Percentiles rank a stretch among this genome's conserved stretches.
phyloP scores from a whole-genome alignment of 2,888 invertebrate species.

The Eristalinus sepulchralis region DNA sequence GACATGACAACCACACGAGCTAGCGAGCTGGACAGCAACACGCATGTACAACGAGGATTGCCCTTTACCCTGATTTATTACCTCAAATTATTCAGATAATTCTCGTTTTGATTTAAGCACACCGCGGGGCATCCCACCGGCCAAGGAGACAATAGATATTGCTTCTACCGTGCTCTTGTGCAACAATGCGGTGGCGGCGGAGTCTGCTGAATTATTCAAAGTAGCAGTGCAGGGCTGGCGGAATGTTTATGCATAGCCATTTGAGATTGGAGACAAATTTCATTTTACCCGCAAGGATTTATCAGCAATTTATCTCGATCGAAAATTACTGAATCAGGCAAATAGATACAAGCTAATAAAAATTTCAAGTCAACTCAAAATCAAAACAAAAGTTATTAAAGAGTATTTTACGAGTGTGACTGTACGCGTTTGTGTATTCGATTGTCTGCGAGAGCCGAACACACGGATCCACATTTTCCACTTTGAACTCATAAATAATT shows the following conservation, averaged over 20 bases:
- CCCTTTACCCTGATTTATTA: slow-evolving; percentile 36
- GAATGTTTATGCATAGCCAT: not conserved
- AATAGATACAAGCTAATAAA: not conserved
- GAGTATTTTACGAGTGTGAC: not conserved
- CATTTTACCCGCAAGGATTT: not conserved
- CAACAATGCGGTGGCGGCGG: not conserved
- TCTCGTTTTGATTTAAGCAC: slow-evolving; percentile 30
- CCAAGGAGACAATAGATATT: not conserved
- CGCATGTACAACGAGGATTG: slow-evolving; percentile 12
- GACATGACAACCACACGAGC: not conserved
- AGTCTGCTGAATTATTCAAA: not conserved
- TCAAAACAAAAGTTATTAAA: not conserved
- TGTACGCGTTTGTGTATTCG: not conserved
- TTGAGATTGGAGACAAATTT: not conserved
- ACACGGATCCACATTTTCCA: not conserved
- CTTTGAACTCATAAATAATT: not conserved
- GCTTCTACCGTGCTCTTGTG: not conserved
- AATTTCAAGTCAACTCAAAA: not conserved
- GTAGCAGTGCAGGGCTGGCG: not conserved
- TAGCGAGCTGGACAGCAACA: not conserved
- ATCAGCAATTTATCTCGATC: not conserved
- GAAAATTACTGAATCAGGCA: not conserved
- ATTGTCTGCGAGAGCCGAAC: not conserved
- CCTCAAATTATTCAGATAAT: slow-evolving; percentile 43
- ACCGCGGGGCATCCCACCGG: not conserved